Conservation (phyloP, 2,888 invertebrate genomes). For the Leucozona laternaria region DNA sequence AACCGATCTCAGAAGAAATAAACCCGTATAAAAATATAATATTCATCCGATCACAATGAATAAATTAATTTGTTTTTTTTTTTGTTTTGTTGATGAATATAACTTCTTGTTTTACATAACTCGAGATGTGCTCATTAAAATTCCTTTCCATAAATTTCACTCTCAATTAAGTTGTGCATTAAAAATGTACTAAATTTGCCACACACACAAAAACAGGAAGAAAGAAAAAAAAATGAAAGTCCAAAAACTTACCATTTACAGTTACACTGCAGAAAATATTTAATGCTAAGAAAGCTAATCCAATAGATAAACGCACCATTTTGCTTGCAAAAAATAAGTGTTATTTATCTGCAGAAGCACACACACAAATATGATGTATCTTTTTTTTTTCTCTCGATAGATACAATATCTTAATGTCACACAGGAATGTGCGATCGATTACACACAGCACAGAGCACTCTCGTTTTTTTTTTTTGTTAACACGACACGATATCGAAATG, state of each 20-base stretch:
- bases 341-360: conserved; percentile 30
- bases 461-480: background rate
- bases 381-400: conserved; percentile 40
- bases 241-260: conserved; percentile 71
- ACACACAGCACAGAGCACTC: conserved; percentile 41
- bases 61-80: conserved; percentile 14
- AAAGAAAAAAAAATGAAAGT: conserved; percentile 60
- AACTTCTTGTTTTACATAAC: conserved; percentile 42
- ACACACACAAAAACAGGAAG: conserved; percentile 45
- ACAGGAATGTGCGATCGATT: conserved; percentile 65
- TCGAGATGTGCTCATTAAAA: conserved; percentile 15
- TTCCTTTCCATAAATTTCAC: conserved; percentile 55
- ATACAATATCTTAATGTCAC: conserved; percentile 50
- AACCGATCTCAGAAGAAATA: background rate
- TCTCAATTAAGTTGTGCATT: conserved; percentile 21
- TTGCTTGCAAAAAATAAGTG: conserved; percentile 25
- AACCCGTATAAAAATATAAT: background rate
- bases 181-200: background rate
- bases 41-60: conserved; percentile 8
- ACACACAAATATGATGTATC: conserved; percentile 21
- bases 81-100: background rate
- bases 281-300: conserved; percentile 70
- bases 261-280: conserved; percentile 42
- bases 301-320: conserved; percentile 69
- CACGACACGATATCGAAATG: conserved; percentile 42